Evolutionary conservation across 2,888 invertebrate genomes (phyloP).

Genomic region (Galerucella pusilla): DNA sequence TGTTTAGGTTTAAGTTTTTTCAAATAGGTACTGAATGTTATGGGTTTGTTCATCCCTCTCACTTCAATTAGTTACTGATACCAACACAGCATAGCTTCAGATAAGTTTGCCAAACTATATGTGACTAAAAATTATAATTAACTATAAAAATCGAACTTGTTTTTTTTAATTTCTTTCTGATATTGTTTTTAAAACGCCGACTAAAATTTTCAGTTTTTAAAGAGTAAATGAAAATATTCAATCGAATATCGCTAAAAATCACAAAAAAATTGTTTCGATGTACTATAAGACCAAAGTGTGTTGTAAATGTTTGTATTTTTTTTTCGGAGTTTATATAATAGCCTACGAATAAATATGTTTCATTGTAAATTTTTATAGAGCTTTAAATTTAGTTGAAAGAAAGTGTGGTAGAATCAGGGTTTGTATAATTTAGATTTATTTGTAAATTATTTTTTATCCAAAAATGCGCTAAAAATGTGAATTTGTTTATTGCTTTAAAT

Average conservation of each 20-base stretch:
- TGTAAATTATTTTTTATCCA: slow-evolving; percentile 41
- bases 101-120: too few species aligned
- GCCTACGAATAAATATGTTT: slow-evolving; percentile 28
- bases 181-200: too few species aligned
- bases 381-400: slow-evolving; percentile 43
- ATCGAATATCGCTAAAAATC: background rate
- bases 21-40: too few species aligned
- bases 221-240: background rate
- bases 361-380: slow-evolving; percentile 29
- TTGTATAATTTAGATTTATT: slow-evolving; percentile 43
- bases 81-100: too few species aligned
- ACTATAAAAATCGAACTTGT: too few species aligned
- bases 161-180: too few species aligned
- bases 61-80: too few species aligned
- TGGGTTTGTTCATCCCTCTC: too few species aligned
- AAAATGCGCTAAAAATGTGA: slow-evolving; percentile 13
- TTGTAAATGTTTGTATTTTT: slow-evolving; percentile 39
- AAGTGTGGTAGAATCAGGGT: slow-evolving; percentile 43
- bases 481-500: slow-evolving; percentile 19
- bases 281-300: slow-evolving; percentile 38
- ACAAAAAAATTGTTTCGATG: slow-evolving; percentile 12
- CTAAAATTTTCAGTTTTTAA: background rate
- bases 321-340: slow-evolving; percentile 38
- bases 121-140: too few species aligned
- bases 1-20: too few species aligned